These are phyloP conservation scores for Luperina testacea DNA, from an alignment of 2,888 invertebrate species.

Conservation along the genomic window DNA sequence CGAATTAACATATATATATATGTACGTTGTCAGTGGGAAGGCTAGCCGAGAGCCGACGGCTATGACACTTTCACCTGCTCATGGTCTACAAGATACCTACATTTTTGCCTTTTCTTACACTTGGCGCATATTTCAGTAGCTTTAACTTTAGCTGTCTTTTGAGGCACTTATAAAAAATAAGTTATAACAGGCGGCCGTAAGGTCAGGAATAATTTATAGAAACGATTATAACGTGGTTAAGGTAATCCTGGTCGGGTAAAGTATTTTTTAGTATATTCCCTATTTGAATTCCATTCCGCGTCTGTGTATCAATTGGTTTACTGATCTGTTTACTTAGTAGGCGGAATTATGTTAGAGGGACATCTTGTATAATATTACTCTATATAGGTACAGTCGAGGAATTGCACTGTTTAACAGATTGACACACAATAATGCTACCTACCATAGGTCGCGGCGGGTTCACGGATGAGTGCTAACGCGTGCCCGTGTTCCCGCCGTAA, in stretches of 20 bases:
- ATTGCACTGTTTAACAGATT: neutral
- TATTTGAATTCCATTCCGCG: neutral
- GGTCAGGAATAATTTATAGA: no score
- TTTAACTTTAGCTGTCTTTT: slow-evolving; percentile 1
- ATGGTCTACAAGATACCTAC: neutral
- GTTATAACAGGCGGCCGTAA: neutral
- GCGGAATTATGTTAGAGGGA: neutral
- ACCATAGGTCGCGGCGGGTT: no score
- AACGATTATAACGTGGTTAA: neutral
- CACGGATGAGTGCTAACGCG: no score
- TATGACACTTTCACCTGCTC: slow-evolving; percentile 33
- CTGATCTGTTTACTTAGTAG: slow-evolving; percentile 15
- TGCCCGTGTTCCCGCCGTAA: no score
- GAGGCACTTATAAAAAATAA: neutral
- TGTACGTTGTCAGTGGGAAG: slow-evolving; percentile 26
- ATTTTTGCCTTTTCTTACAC: slow-evolving; percentile 1
- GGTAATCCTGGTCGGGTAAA: neutral
- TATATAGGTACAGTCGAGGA: neutral
- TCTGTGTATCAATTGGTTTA: slow-evolving; percentile 15
- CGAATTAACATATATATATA: slow-evolving; percentile 52
- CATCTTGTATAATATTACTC: neutral
- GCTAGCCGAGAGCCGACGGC: slow-evolving; percentile 24
- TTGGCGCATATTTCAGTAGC: neutral
- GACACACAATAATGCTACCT: no score
- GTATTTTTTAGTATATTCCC: neutral